A percentile compares a stretch with the other conserved stretches of the same genome.
phyloP scores from a whole-genome alignment of 2,113 vertebrate genomes.

The Chaetodon trifascialis region DNA sequence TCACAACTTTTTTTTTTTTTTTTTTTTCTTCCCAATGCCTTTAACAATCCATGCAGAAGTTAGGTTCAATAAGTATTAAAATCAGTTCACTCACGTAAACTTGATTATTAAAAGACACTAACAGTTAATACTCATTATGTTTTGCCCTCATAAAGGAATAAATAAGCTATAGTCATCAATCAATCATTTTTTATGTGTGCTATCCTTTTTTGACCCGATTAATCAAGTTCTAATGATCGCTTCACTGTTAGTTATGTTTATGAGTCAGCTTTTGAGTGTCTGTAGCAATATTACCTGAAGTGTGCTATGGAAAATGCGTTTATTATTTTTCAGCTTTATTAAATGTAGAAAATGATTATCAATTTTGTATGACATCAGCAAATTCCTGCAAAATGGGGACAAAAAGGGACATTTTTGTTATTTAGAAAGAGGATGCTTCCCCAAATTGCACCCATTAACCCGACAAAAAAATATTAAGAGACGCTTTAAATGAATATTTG shows the following conservation, averaged over 20 bases:
- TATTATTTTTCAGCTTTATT: too few species aligned
- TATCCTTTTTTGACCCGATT: not conserved
- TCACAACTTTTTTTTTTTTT: slow-evolving; percentile 6
- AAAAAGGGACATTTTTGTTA: not conserved
- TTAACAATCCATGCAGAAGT: not conserved
- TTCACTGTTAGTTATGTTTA: not conserved
- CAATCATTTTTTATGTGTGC: not conserved
- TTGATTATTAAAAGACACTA: not conserved
- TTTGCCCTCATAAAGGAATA: not conserved
- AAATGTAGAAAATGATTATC: too few species aligned
- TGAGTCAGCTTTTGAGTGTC: not conserved
- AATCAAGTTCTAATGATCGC: not conserved
- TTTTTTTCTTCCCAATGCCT: not conserved
- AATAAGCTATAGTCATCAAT: not conserved
- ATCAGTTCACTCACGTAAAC: not conserved
- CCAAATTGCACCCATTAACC: too few species aligned
- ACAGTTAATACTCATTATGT: not conserved
- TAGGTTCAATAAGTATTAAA: not conserved
- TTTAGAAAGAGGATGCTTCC: not conserved
- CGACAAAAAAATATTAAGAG: too few species aligned
- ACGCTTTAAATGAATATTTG: too few species aligned
- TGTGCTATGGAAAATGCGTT: not conserved
- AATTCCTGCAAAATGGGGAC: not conserved
- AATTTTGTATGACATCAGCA: not conserved
- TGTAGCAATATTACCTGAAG: not conserved